Evolutionary conservation across 2,113 vertebrate species (phyloP).

Genomic region (Caretta caretta): DNA sequence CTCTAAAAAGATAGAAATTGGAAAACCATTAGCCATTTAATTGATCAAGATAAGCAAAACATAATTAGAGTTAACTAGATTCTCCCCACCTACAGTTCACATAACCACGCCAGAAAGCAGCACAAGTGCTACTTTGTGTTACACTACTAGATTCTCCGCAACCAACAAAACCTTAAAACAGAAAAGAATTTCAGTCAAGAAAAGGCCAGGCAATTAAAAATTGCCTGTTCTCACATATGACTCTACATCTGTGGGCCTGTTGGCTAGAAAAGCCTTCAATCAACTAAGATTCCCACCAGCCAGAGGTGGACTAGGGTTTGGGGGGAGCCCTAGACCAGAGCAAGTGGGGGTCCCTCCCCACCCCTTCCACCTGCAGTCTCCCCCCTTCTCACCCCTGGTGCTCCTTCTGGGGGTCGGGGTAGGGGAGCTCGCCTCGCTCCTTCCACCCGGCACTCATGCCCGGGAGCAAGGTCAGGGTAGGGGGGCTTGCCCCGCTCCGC

Average conservation of each 20-base stretch:
- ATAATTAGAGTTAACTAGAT: background rate
- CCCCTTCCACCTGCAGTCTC: too few species aligned
- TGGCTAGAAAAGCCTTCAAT: background rate
- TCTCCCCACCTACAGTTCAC: background rate
- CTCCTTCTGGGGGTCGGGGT: too few species aligned
- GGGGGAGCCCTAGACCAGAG: too few species aligned
- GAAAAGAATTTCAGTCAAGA: background rate
- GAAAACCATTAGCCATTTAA: background rate
- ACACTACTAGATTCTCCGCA: background rate
- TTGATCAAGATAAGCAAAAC: background rate
- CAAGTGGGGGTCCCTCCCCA: too few species aligned
- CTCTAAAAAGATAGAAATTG: background rate
- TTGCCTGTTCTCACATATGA: background rate
- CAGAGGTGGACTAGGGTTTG: too few species aligned
- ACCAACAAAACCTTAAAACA: background rate
- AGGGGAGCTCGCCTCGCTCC: too few species aligned
- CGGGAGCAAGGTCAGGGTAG: too few species aligned
- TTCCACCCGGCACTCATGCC: too few species aligned
- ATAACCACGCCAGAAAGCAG: background rate
- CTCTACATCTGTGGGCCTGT: background rate
- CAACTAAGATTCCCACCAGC: fast-evolving
- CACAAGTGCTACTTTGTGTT: background rate
- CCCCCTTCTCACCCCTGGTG: too few species aligned
- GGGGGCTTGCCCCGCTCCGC: too few species aligned
- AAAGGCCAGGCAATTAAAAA: background rate